Evolutionary conservation across 2,888 invertebrate species (phyloP).

Genomic region (Eupithecia pulchellata): DNA sequence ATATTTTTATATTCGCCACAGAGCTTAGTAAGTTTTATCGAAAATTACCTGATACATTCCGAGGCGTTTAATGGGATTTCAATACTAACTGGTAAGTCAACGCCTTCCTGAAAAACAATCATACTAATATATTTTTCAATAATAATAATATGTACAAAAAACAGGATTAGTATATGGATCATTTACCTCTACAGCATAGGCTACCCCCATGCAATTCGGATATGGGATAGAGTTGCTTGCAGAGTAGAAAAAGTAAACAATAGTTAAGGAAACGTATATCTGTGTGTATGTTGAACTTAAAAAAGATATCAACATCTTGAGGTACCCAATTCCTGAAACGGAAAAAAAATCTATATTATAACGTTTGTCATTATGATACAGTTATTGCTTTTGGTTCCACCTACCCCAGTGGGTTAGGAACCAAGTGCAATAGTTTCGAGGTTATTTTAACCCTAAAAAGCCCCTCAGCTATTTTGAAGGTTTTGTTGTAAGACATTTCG

Average conservation of each 20-base stretch:
- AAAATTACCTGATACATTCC: constrained; percentile 60
- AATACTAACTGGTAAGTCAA: constrained; percentile 40
- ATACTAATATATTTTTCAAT: no score
- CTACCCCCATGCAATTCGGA: constrained; percentile 77
- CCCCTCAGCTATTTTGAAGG: no score
- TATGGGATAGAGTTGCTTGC: constrained; percentile 84
- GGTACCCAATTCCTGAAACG: constrained; percentile 85
- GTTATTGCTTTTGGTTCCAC: not conserved
- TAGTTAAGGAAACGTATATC: constrained; percentile 84
- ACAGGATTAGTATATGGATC: not conserved
- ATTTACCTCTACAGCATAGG: constrained; percentile 68
- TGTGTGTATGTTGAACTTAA: constrained; percentile 84
- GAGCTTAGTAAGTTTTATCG: constrained; percentile 28
- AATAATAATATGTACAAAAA: no score
- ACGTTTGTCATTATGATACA: no score
- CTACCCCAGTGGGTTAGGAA: no score
- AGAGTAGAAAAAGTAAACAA: constrained; percentile 85
- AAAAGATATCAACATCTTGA: constrained; percentile 84
- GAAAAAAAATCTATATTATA: not conserved
- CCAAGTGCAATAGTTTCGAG: no score
- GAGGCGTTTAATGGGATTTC: constrained; percentile 49
- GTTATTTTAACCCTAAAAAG: no score
- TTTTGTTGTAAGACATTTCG: no score
- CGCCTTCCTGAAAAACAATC: constrained; percentile 50
- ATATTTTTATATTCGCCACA: not conserved